Base-by-base conservation (phyloP, 2,113 vertebrate genomes). In the Atlantisia rogersi region DNA sequence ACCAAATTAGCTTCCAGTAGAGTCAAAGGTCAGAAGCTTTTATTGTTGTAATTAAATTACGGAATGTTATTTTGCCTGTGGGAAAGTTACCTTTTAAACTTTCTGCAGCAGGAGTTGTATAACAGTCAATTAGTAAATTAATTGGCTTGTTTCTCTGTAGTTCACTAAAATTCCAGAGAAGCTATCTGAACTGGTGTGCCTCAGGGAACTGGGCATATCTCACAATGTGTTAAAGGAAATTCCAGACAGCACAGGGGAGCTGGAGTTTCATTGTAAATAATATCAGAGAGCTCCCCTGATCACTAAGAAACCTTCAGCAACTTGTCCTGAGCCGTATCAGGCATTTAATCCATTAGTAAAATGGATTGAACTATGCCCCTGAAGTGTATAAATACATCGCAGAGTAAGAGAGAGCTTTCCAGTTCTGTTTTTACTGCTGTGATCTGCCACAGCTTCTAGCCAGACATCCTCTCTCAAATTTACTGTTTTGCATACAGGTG, bases 181-280 rank as follows among this genome's bases (percentile, higher is more conserved):
- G 31, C 74, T 98, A 28, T 84, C 79, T 90, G 89, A 94, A 56
- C 86, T 98, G 92, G 76, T 39, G 70, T 94, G 93, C 64, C 95
- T 98, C 53, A 95, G 85, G 96, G 82, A 90, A 48, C 96, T 98
- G 71, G 97, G 98, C 90, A 69, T 98, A 55, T 98, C 97, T 81
- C 80, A 98, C 91, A 98, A 97, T 56, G 92, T 65, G 22, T 90
- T 98, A 68, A 92, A 62, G 88, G 93, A 94, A 71, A 84, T 98
- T 62, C 97, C 97, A 79, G 78, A 63, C 74, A 96, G 87, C 59
- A 88, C 95, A 92, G 97, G 96, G 26, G 82, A 97, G 80, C 21
- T 98, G 76, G 94, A 69, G 82, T 79, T 88, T 98, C 69, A 76
- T 82, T 29, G 97, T 96, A 68, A 56, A 64, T 48, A 97, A 98